Evolutionary conservation across 2,797 vertebrate species (phyloP).

Genomic region (Tragopan temminckii): DNA sequence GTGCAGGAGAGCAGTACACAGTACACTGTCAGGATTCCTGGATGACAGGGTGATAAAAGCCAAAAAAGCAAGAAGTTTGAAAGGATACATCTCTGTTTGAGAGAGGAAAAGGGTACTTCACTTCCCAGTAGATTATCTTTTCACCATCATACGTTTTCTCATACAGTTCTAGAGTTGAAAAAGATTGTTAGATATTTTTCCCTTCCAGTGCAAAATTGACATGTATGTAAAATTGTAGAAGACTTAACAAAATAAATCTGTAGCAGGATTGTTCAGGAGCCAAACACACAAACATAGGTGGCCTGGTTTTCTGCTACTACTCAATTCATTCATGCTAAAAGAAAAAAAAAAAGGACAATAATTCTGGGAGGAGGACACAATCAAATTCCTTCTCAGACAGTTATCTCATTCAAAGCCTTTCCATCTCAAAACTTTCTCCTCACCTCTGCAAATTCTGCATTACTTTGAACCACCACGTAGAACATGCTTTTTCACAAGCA

Average conservation of each 20-base stretch:
- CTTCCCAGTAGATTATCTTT: conserved; percentile 91
- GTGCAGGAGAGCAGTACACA: neutral
- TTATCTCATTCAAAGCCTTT: neutral
- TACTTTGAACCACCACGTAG: neutral
- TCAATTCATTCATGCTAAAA: neutral
- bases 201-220: neutral
- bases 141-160: conserved; percentile 83
- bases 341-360: neutral
- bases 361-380: neutral
- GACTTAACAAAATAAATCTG: neutral
- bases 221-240: neutral
- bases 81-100: conserved; percentile 98
- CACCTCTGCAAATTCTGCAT: neutral
- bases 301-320: neutral
- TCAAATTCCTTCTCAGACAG: neutral
- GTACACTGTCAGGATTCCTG: neutral
- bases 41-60: neutral
- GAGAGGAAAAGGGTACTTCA: conserved; percentile 92
- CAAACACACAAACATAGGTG: neutral
- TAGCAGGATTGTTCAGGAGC: neutral
- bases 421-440: neutral
- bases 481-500: neutral
- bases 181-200: neutral
- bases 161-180: conserved; percentile 82
- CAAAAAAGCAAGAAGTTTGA: neutral